Percentiles rank a stretch among this genome's conserved stretches.
These are phyloP conservation scores for Himalopsyche japonica DNA, from an alignment of 2,888 invertebrate species.

Conservation along the genomic window DNA sequence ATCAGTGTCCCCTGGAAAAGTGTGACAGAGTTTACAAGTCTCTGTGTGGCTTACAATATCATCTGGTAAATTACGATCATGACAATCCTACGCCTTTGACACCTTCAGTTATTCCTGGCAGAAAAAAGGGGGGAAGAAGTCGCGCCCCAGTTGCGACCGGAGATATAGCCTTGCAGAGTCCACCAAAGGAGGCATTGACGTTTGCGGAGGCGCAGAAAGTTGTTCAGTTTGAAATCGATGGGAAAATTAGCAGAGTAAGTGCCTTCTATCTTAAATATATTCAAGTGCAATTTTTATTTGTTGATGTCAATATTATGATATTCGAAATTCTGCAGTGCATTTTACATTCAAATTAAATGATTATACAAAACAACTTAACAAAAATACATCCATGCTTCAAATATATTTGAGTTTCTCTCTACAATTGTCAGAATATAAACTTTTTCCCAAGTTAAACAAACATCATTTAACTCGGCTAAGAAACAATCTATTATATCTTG, in stretches of 20 bases:
- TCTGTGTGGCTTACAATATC: slow-evolving; percentile 83
- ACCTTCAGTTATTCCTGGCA: slow-evolving; percentile 63
- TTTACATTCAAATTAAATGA: too few species aligned
- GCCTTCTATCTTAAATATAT: background rate
- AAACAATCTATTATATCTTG: too few species aligned
- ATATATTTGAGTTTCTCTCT: too few species aligned
- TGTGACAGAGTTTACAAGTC: slow-evolving; percentile 88
- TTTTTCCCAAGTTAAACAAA: too few species aligned
- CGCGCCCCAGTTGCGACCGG: slow-evolving; percentile 64
- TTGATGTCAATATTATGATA: slow-evolving; percentile 22
- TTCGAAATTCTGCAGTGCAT: background rate
- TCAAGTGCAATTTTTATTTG: background rate
- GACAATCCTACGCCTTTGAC: slow-evolving; percentile 72
- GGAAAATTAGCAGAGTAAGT: slow-evolving; percentile 68
- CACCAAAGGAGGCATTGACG: slow-evolving; percentile 71
- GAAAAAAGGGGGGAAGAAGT: slow-evolving; percentile 64
- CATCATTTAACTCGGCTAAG: too few species aligned
- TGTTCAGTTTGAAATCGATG: slow-evolving; percentile 86
- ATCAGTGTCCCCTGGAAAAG: slow-evolving; percentile 81
- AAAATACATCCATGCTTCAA: too few species aligned
- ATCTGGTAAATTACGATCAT: slow-evolving; percentile 83
- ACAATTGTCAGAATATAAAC: too few species aligned
- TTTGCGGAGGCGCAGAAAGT: slow-evolving; percentile 84
- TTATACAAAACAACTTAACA: too few species aligned
- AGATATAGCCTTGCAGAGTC: slow-evolving; percentile 56